A percentile compares a stretch with the other conserved stretches of the same genome.
Conservation (phyloP, 1,140 invertebrate genomes). For the Olivierus martensii region DNA sequence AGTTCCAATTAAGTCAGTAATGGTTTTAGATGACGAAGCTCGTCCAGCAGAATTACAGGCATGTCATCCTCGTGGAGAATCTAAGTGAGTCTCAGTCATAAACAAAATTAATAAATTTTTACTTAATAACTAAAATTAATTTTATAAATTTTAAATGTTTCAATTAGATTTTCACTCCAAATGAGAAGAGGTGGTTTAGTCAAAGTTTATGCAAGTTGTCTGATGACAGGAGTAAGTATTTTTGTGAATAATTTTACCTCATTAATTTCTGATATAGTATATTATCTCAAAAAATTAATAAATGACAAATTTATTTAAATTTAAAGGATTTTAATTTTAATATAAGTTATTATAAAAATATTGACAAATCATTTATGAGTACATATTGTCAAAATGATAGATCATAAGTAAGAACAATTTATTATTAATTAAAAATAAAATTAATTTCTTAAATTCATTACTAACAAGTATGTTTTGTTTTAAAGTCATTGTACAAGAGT, state of each 20-base stretch:
- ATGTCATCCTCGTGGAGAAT: conserved; percentile 80
- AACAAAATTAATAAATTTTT: conserved; percentile 1
- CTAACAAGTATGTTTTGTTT: conserved; percentile 19
- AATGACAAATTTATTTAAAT: neutral
- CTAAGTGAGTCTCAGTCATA: conserved; percentile 43
- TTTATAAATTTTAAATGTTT: neutral
- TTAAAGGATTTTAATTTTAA: neutral
- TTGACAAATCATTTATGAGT: neutral
- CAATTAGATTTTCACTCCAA: conserved; percentile 67
- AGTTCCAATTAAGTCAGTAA: conserved; percentile 49
- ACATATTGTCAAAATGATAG: too few species aligned
- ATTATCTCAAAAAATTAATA: neutral
- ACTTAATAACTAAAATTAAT: conserved; percentile 4
- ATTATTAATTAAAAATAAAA: too few species aligned
- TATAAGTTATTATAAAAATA: neutral
- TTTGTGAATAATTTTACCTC: neutral
- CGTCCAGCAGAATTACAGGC: conserved; percentile 73
- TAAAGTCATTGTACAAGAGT: conserved; percentile 76
- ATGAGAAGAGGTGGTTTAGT: conserved; percentile 69
- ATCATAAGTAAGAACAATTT: too few species aligned
- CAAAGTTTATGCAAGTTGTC: conserved; percentile 75
- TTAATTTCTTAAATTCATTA: too few species aligned
- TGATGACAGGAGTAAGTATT: conserved; percentile 59
- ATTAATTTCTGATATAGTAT: neutral
- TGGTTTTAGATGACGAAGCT: conserved; percentile 74